Conservation (phyloP, 2,888 invertebrate species). For the Epinotia bilunana region DNA sequence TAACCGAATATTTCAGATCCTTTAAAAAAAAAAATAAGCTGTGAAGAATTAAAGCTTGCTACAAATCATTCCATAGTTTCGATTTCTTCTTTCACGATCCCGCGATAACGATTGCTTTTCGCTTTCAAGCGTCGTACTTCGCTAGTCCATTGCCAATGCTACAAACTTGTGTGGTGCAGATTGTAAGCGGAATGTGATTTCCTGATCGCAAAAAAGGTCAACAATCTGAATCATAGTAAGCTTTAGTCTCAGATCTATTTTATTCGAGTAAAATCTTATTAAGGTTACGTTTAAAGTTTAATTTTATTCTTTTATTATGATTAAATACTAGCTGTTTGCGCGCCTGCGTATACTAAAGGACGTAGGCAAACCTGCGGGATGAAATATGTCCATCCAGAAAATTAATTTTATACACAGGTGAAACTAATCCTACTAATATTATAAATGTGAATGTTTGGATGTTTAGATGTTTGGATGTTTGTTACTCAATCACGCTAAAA, state of each 20-base stretch:
- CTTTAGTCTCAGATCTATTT: background rate
- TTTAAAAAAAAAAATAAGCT: background rate
- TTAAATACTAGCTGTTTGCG: too few species aligned
- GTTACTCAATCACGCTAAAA: too few species aligned
- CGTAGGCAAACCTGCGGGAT: too few species aligned
- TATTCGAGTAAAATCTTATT: background rate
- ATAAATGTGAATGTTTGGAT: too few species aligned
- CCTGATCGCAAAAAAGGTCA: background rate
- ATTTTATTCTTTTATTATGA: too few species aligned
- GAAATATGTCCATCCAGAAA: too few species aligned
- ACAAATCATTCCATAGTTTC: constrained; percentile 52
- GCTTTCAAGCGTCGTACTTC: constrained; percentile 66
- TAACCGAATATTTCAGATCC: background rate
- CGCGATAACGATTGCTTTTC: constrained; percentile 65
- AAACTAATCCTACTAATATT: too few species aligned
- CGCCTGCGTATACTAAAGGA: too few species aligned
- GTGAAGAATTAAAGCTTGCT: background rate
- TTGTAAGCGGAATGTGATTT: constrained; percentile 45
- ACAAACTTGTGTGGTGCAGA: constrained; percentile 53
- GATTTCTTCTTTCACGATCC: constrained; percentile 62
- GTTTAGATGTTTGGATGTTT: too few species aligned
- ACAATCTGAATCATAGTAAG: background rate
- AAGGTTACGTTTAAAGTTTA: background rate
- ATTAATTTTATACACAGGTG: too few species aligned
- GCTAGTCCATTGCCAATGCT: constrained; percentile 69